Conservation (phyloP, 2,113 vertebrate species). For the Triplophysa rosa region DNA sequence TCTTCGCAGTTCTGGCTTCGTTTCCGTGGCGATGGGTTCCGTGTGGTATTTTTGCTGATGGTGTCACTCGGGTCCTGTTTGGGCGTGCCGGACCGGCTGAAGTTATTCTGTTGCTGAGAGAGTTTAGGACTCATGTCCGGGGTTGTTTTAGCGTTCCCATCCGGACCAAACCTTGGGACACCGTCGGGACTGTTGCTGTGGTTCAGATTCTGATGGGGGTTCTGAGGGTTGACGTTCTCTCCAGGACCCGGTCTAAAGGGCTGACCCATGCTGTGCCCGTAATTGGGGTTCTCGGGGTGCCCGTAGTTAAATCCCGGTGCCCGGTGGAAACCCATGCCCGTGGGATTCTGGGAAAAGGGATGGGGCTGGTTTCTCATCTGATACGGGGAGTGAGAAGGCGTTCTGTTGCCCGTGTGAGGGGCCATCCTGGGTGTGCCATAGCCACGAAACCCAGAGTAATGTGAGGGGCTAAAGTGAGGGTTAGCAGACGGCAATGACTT, state of each 20-base stretch:
- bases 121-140: slow-evolving; percentile 73
- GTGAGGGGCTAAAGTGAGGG: slow-evolving; percentile 71
- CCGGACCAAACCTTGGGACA: slow-evolving; percentile 69
- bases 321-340: slow-evolving; percentile 75
- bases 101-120: slow-evolving; percentile 68
- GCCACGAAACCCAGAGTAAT: slow-evolving; percentile 73
- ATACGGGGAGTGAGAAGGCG: slow-evolving; percentile 73
- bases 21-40: slow-evolving; percentile 65
- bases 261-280: slow-evolving; percentile 72
- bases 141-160: slow-evolving; percentile 56
- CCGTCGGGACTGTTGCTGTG: slow-evolving; percentile 70
- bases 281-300: slow-evolving; percentile 71
- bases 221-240: slow-evolving; percentile 71
- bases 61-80: slow-evolving; percentile 75
- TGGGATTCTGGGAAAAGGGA: slow-evolving; percentile 76
- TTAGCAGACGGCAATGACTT: slow-evolving; percentile 74
- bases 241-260: slow-evolving; percentile 74
- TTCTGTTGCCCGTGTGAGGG: slow-evolving; percentile 74
- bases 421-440: slow-evolving; percentile 80
- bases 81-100: slow-evolving; percentile 65
- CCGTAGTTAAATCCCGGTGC: slow-evolving; percentile 75
- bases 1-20: slow-evolving; percentile 73
- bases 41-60: slow-evolving; percentile 63
- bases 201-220: slow-evolving; percentile 65
- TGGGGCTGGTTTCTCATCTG: slow-evolving; percentile 78